Percentiles rank a stretch among this genome's conserved stretches.
Conservation (phyloP, 2,797 vertebrate genomes). For the Thripadectes ignobilis region DNA sequence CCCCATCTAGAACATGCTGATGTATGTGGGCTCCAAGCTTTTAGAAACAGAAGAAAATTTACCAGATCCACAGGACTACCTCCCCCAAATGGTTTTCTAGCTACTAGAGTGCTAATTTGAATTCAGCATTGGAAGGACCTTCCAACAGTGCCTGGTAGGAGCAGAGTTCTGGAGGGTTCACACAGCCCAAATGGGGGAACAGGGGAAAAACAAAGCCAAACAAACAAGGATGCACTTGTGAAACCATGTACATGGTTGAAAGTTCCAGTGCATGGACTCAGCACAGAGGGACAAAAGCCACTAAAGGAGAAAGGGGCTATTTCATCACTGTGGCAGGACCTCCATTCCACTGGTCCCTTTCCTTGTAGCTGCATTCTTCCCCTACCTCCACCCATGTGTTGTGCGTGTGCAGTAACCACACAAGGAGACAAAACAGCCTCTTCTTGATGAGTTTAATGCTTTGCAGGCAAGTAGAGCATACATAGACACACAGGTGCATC, state of each 20-base stretch:
- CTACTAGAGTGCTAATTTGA: neutral
- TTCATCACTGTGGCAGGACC: neutral
- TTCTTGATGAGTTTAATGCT: neutral
- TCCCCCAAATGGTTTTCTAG: neutral
- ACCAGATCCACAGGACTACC: neutral
- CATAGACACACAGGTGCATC: accelerated
- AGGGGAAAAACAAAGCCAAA: slow-evolving; percentile 4
- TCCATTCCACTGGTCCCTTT: neutral
- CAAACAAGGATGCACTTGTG: slow-evolving; percentile 26
- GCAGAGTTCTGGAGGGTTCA: neutral
- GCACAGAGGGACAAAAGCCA: slow-evolving; percentile 43
- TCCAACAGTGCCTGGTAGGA: neutral
- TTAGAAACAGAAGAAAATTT: neutral
- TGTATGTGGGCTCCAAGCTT: neutral
- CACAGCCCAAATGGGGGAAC: neutral
- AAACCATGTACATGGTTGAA: slow-evolving; percentile 37
- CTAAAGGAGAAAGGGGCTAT: neutral
- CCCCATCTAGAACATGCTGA: neutral
- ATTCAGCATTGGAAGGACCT: neutral
- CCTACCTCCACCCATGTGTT: neutral
- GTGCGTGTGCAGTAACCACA: neutral
- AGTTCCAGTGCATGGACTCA: slow-evolving; percentile 3
- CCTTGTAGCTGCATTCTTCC: neutral
- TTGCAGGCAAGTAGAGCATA: neutral
- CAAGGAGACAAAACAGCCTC: neutral